Evolutionary conservation across 2,113 vertebrate species (phyloP).

Genomic region (Pluvianellus socialis): DNA sequence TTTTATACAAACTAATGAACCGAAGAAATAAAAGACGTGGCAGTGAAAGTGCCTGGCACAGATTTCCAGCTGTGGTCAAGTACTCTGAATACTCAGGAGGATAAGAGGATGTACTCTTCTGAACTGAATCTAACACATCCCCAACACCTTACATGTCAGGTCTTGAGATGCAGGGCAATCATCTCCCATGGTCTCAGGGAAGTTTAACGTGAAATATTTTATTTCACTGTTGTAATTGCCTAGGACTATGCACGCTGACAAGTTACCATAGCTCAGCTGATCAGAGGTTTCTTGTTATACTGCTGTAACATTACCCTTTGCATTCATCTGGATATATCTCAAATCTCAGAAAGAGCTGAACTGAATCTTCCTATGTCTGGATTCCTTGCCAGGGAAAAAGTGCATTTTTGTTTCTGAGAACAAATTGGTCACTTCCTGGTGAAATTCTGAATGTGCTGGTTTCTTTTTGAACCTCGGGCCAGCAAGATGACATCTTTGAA

Average conservation of each 20-base stretch:
- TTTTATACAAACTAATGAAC: constrained; percentile 26
- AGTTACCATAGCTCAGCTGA: background rate
- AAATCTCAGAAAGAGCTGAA: background rate
- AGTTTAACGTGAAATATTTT: background rate
- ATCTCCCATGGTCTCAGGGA: background rate
- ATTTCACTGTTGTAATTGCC: background rate
- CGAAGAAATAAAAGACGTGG: background rate
- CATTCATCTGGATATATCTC: background rate
- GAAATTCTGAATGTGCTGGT: background rate
- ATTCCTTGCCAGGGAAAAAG: background rate
- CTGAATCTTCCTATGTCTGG: background rate
- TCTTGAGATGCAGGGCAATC: background rate
- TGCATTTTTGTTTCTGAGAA: background rate
- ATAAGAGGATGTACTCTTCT: background rate
- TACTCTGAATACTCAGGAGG: background rate
- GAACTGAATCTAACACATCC: background rate
- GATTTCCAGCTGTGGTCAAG: background rate
- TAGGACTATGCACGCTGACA: background rate
- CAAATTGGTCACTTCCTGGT: background rate
- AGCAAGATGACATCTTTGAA: background rate
- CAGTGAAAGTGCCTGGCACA: background rate
- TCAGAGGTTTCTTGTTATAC: background rate
- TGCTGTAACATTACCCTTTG: background rate
- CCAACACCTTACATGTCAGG: background rate
- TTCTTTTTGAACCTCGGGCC: background rate